Evolutionary conservation across 2,888 invertebrate genomes (phyloP).

Genomic region (Neelides folsomi): DNA sequence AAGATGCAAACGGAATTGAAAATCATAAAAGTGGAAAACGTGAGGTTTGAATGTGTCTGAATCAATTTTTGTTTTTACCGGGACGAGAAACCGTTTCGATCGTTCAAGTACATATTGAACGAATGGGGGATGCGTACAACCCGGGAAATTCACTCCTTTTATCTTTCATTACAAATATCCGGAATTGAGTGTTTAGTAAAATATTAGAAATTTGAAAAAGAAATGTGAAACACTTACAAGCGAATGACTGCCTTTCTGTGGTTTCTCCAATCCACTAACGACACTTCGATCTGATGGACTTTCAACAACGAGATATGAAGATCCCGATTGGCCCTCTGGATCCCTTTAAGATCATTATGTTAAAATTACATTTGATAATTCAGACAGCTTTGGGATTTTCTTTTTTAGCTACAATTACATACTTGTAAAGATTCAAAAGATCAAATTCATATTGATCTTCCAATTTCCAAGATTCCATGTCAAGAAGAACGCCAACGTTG

Average conservation of each 20-base stretch:
- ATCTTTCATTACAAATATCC: slow-evolving; percentile 48
- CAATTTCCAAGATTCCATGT: slow-evolving; percentile 73
- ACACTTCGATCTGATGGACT: slow-evolving; percentile 47
- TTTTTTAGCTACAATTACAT: too few relatives aligned
- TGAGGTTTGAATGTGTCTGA: slow-evolving; percentile 6
- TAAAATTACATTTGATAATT: too few relatives aligned
- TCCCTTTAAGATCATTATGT: slow-evolving; percentile 44
- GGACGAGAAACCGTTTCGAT: slow-evolving; percentile 88
- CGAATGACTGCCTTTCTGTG: slow-evolving; percentile 37
- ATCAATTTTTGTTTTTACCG: slow-evolving; percentile 53
- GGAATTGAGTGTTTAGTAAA: neutral
- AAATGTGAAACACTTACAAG: slow-evolving; percentile 51
- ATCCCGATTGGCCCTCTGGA: slow-evolving; percentile 57
- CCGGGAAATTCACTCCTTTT: slow-evolving; percentile 91
- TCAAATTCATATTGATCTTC: slow-evolving; percentile 97
- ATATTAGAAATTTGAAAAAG: neutral
- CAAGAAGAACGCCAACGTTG: slow-evolving; percentile 82
- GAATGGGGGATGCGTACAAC: slow-evolving; percentile 87
- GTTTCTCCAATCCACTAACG: slow-evolving; percentile 40
- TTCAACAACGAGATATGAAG: slow-evolving; percentile 85
- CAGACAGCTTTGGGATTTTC: too few relatives aligned
- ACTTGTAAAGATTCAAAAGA: slow-evolving; percentile 63
- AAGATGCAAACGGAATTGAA: slow-evolving; percentile 5
- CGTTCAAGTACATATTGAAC: slow-evolving; percentile 92
- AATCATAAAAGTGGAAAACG: slow-evolving; percentile 8